A percentile compares a stretch with the other conserved stretches of the same genome.
Evolutionary conservation across 37 sponge, comb jelly and placozoan genomes (phyloP).

Genomic region (Spongia lamella): DNA sequence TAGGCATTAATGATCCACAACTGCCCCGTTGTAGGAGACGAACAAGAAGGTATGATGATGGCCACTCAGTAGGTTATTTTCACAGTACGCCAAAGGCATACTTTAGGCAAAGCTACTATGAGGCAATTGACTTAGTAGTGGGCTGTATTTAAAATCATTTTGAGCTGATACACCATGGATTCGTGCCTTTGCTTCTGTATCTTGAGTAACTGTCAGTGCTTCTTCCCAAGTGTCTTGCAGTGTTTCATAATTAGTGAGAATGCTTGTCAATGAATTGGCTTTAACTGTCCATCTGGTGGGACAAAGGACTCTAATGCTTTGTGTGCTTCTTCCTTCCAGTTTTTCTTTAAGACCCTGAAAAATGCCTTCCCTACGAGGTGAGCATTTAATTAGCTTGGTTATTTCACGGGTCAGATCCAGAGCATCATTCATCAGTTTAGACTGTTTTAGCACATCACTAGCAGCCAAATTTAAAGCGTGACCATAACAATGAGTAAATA

Average conservation of each 20-base stretch:
- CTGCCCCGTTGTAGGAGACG: too few relatives aligned
- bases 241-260: conserved; percentile 34
- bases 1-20: too few relatives aligned
- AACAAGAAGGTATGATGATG: too few relatives aligned
- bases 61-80: too few relatives aligned
- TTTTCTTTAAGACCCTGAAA: conserved; percentile 27
- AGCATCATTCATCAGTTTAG: conserved; percentile 32
- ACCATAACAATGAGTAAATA: too few relatives aligned
- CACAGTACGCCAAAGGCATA: too few relatives aligned
- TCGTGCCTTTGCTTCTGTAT: conserved; percentile 18
- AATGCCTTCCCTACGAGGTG: conserved; percentile 32
- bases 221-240: conserved; percentile 48
- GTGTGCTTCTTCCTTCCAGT: neutral
- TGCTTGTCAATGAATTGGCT: conserved; percentile 40
- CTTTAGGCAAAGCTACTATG: too few relatives aligned
- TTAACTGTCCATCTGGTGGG: conserved; percentile 62
- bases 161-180: too few relatives aligned
- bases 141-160: too few relatives aligned
- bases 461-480: conserved; percentile 42
- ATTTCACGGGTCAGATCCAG: conserved; percentile 40
- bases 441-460: conserved; percentile 16
- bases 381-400: conserved; percentile 45
- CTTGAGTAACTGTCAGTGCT: conserved; percentile 5
- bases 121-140: too few relatives aligned
- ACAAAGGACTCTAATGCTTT: conserved; percentile 33